These are phyloP conservation scores for Apeltes quadracus DNA, from an alignment of 2,113 vertebrate genomes.

Conservation along the genomic window DNA sequence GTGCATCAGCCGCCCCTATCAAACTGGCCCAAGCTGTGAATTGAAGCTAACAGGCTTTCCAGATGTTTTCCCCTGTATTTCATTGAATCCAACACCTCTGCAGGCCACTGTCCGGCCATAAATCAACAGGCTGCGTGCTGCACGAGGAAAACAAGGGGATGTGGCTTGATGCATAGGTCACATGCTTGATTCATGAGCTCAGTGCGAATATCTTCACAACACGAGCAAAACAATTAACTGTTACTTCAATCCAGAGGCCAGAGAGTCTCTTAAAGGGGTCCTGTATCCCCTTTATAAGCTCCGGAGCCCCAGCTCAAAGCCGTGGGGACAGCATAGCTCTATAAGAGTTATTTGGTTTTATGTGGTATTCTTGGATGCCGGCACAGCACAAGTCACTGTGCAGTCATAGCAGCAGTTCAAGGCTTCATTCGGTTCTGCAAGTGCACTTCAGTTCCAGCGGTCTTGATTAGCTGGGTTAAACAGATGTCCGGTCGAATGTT, in stretches of 20 bases:
- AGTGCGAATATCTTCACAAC: constrained; percentile 61
- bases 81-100: constrained; percentile 79
- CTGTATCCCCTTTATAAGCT: constrained; percentile 74
- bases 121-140: constrained; percentile 72
- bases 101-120: constrained; percentile 77
- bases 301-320: constrained; percentile 62
- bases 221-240: constrained; percentile 78
- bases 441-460: constrained; percentile 39
- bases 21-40: constrained; percentile 65
- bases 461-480: constrained; percentile 55
- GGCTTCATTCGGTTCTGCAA: constrained; percentile 62
- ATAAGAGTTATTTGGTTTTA: constrained; percentile 78
- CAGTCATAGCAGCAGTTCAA: constrained; percentile 75
- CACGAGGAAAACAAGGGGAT: constrained; percentile 54
- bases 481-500: constrained; percentile 72
- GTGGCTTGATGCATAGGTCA: constrained; percentile 71
- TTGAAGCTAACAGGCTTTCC: constrained; percentile 68
- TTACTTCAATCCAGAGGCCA: constrained; percentile 72
- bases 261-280: constrained; percentile 73
- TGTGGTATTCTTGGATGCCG: constrained; percentile 79
- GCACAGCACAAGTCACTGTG: constrained; percentile 67
- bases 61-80: constrained; percentile 78
- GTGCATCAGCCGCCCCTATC: constrained; percentile 66
- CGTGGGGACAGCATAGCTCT: constrained; percentile 68
- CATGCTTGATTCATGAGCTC: constrained; percentile 78